Conservation (phyloP, 2,113 vertebrate genomes). For the Origma solitaria region DNA sequence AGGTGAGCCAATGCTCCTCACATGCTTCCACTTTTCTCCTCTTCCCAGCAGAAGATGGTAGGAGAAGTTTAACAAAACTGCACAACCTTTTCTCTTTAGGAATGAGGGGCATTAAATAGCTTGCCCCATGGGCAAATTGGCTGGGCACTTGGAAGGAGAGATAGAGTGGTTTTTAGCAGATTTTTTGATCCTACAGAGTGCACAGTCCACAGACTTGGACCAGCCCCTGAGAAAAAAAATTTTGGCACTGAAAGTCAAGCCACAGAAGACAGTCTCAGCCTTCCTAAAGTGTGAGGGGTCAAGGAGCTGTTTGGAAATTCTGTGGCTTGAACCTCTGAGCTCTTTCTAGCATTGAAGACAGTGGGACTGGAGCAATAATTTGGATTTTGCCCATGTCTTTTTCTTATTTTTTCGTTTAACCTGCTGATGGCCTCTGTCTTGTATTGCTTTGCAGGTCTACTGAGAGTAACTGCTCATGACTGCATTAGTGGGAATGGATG, state of each 20-base stretch:
- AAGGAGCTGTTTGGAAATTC: constrained; percentile 1
- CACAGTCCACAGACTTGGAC: not conserved
- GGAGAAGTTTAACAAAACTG: not conserved
- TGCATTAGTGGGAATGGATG: not conserved
- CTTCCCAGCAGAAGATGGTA: not conserved
- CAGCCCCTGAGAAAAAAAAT: not conserved
- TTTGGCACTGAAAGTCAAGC: not conserved
- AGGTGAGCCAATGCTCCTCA: not conserved
- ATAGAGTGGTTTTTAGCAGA: not conserved
- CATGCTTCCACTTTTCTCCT: not conserved
- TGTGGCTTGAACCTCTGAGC: not conserved
- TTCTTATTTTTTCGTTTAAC: constrained; percentile 37
- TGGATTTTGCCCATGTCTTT: not conserved
- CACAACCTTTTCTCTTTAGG: not conserved
- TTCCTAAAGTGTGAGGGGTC: not conserved
- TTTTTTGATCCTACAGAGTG: not conserved
- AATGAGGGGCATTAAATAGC: not conserved
- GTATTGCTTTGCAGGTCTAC: not conserved
- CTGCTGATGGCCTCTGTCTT: not conserved
- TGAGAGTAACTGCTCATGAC: not conserved
- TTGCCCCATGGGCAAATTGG: not conserved
- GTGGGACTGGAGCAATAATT: not conserved
- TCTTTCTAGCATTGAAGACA: not conserved
- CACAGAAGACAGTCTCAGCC: not conserved
- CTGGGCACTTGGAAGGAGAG: not conserved